A percentile compares a stretch with the other conserved stretches of the same genome.
These are phyloP conservation scores for Doryteuthis pealeii DNA, from an alignment of 1,140 invertebrate genomes.

Conservation along the genomic window DNA sequence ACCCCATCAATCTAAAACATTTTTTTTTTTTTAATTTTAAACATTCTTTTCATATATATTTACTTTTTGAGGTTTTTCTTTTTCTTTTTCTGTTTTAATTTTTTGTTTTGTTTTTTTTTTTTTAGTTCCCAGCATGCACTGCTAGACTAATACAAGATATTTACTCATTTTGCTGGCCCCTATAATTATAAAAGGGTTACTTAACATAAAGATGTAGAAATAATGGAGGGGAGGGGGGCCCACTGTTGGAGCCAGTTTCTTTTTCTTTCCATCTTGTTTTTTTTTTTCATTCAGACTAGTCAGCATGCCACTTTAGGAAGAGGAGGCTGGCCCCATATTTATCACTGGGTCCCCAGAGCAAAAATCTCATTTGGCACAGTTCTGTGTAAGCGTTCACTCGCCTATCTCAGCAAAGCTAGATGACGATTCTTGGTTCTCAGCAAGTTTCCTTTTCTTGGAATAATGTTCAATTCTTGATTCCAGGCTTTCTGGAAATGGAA, in stretches of 20 bases:
- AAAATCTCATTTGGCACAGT: slow-evolving; percentile 14
- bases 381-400: not conserved
- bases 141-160: slow-evolving; percentile 3
- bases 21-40: not conserved
- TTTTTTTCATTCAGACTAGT: slow-evolving; percentile 1
- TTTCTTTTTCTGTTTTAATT: not conserved
- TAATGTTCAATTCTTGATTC: slow-evolving; percentile 75
- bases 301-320: not conserved
- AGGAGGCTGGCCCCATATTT: not conserved
- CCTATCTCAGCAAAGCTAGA: not conserved
- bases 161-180: not conserved
- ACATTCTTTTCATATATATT: not conserved
- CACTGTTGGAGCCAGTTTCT: not conserved
- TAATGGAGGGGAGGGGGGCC: not conserved
- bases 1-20: not conserved
- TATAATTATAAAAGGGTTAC: not conserved
- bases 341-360: slow-evolving; percentile 10
- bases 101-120: not conserved
- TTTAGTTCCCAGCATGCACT: not conserved
- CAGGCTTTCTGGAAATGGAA: slow-evolving; percentile 66
- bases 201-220: slow-evolving; percentile 2
- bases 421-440: slow-evolving; percentile 10
- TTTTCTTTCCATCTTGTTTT: too few species aligned
- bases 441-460: slow-evolving; percentile 63
- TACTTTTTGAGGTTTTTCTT: not conserved